Evolutionary conservation across 2,888 invertebrate genomes (phyloP), one percentile per base, ranked within the genome.

Genomic region (Ectobius pallidus): DNA sequence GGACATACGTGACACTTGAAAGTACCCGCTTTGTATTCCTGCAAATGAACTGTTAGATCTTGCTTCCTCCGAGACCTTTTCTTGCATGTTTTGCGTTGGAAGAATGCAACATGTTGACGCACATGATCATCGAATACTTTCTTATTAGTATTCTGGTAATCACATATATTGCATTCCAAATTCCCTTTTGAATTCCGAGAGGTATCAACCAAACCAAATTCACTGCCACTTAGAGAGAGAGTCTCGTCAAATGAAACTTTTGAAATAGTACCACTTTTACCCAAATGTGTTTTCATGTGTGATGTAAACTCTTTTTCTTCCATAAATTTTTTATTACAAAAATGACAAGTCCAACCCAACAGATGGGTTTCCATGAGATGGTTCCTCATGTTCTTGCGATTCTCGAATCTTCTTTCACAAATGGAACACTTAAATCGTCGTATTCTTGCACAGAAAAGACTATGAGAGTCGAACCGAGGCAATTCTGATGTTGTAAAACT

Each of bases 401-500:
- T 73, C 18, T 58, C 67, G 67, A 76, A 77, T 16, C 58, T 55
- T 61, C 42, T 49, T n/a, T 71, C 63, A 70, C 77, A 77, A 20
- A 74, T 71, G 3, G 69, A 61, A 46, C 77, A 83, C 82, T 78
- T 46, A 46, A 42, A 46, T 27, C 81, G 83, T 14, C 34, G 1
- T n/a, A 62, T 2, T 18, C 34, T 30, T 73, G 81, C 83, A 77
- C 84, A 84, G 42, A 81, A 81, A 73, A 83, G 82, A 71, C 81
- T 83, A 72, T 84, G 84, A 18, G 83, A 81, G 72, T 83, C 83
- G 58, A 84, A 84, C 20, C 81, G 78, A 73, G 82, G 81, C 78
- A 83, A 80, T 76, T 84, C 84, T 1, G 81, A 81, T 61, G 84
- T 84, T 78, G 84, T 84, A 71, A 83, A 84, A 62, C 83, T 83